phyloP scores from a whole-genome alignment of 2,113 vertebrate genomes.

The Trogon surrucura region DNA sequence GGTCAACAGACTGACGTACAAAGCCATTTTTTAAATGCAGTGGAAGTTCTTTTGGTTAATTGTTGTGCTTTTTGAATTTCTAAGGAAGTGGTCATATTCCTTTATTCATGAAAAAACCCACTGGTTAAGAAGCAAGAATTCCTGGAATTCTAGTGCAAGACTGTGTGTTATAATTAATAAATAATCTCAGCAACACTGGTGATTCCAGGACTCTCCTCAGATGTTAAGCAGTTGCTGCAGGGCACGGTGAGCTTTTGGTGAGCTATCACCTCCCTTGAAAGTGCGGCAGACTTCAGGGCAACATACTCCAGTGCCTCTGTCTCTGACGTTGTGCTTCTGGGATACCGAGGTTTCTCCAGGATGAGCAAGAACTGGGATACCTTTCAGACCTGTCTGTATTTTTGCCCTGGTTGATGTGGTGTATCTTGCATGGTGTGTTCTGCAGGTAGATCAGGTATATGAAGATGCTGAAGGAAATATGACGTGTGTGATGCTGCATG shows the following conservation, averaged over 20 bases:
- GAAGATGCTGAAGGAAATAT: background rate
- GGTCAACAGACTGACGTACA: background rate
- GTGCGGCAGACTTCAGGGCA: background rate
- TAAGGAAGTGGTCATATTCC: background rate
- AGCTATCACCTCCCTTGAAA: background rate
- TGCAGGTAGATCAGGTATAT: background rate
- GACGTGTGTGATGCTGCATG: background rate
- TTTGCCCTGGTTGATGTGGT: background rate
- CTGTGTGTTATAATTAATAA: background rate
- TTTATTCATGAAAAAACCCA: background rate
- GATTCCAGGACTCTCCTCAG: background rate
- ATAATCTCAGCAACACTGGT: background rate
- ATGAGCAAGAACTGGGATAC: background rate
- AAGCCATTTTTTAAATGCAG: background rate
- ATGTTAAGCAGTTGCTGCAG: background rate
- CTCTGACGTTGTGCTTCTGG: background rate
- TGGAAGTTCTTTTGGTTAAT: conserved; percentile 17
- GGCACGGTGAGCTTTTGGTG: background rate
- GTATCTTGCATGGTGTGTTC: background rate
- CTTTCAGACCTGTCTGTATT: background rate
- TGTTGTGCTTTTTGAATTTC: conserved; percentile 7
- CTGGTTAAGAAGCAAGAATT: background rate
- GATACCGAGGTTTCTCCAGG: background rate
- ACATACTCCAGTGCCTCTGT: background rate
- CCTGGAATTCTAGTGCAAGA: background rate